phyloP scores from a whole-genome alignment of 2,888 invertebrate genomes.

The Agrochola circellaris region DNA sequence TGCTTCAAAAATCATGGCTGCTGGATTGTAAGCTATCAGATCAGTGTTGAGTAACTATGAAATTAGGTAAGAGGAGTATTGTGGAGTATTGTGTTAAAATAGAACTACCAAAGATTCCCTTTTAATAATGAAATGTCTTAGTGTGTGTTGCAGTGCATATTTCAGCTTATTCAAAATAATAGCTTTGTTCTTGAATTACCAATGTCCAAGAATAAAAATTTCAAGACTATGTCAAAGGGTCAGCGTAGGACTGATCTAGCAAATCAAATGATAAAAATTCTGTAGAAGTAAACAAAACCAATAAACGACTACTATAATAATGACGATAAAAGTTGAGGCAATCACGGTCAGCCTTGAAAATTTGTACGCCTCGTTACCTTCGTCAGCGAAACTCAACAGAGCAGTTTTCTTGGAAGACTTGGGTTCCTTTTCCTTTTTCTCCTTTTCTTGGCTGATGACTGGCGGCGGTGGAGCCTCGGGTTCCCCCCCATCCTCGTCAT shows the following conservation, averaged over 20 bases:
- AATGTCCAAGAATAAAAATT: not conserved
- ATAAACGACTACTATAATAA: not conserved
- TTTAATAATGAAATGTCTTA: not conserved
- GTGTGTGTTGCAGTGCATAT: not conserved
- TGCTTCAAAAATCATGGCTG: not conserved
- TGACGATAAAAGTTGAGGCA: constrained; percentile 2
- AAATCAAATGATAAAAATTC: not conserved
- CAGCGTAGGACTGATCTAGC: not conserved
- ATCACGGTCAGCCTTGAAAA: constrained; percentile 24
- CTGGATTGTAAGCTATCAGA: not conserved
- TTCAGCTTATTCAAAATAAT: not conserved
- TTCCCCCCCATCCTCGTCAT: constrained; percentile 92
- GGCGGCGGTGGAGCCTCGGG: constrained; percentile 89
- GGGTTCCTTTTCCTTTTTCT: constrained; percentile 85
- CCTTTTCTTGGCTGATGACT: constrained; percentile 80
- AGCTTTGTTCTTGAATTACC: not conserved
- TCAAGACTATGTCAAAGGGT: not conserved
- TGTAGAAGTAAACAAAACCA: constrained; percentile 26
- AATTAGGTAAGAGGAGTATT: not conserved
- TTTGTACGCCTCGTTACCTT: constrained; percentile 81
- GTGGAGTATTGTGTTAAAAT: not conserved
- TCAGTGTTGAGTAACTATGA: not conserved
- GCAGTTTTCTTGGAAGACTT: constrained; percentile 90
- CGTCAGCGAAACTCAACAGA: constrained; percentile 95
- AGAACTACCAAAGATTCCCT: not conserved